Conservation (phyloP, 2,888 invertebrate genomes). For the Himalopsyche japonica region DNA sequence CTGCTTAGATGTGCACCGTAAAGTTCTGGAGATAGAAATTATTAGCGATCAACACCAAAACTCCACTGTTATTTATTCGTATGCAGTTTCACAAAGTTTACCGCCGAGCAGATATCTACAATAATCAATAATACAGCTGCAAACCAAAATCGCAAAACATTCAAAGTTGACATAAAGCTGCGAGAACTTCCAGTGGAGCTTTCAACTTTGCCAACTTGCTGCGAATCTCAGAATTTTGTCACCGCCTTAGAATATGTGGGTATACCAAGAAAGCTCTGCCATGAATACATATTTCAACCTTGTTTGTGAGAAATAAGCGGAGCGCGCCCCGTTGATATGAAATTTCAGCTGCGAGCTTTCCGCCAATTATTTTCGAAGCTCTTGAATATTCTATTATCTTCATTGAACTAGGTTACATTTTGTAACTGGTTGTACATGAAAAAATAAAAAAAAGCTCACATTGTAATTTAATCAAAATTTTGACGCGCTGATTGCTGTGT, state of each 20-base stretch:
- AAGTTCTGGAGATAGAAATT: background rate
- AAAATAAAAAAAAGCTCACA: no score
- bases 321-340: slow-evolving; percentile 19
- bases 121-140: background rate
- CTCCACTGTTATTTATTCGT: background rate
- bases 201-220: background rate
- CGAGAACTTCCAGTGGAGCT: background rate
- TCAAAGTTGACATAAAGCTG: background rate
- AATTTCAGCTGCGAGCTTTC: slow-evolving; percentile 22
- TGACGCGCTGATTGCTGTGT: no score
- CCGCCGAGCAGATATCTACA: background rate
- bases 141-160: background rate
- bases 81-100: background rate
- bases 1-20: background rate
- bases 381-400: background rate
- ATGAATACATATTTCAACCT: background rate
- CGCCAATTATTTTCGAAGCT: slow-evolving; percentile 30
- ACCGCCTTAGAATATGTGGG: background rate
- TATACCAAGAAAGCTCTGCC: background rate
- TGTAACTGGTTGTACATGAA: no score
- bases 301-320: background rate
- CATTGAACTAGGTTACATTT: background rate
- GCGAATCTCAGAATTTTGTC: background rate
- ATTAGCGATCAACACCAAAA: background rate
- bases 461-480: no score